phyloP scores from a whole-genome alignment of 2,113 vertebrate species.

The Mormyrus iriodes region DNA sequence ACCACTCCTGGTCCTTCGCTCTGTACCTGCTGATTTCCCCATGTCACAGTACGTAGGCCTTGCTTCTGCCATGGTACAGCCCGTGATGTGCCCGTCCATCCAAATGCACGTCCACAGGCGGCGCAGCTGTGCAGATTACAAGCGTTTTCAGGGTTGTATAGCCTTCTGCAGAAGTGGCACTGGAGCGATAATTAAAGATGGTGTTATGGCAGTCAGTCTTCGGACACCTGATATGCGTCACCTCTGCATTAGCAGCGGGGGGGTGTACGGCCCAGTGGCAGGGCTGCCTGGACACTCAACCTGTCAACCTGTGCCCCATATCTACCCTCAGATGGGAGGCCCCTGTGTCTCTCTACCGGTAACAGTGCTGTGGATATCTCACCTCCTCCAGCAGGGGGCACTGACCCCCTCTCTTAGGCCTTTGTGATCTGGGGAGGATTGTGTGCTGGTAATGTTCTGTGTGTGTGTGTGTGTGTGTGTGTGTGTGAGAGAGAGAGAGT shows the following conservation, averaged over 20 bases:
- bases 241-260: neutral
- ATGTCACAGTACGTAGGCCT: neutral
- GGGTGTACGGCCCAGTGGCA: neutral
- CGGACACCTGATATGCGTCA: slow-evolving; percentile 9
- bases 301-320: neutral
- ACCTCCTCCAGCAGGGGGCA: neutral
- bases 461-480: neutral
- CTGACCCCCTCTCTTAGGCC: neutral
- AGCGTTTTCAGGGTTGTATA: neutral
- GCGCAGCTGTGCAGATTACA: neutral
- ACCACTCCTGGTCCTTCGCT: neutral
- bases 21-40: neutral
- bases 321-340: neutral
- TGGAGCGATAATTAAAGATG: slow-evolving; percentile 8
- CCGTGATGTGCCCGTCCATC: neutral
- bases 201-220: neutral
- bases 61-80: neutral
- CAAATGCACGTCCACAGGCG: neutral
- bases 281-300: neutral
- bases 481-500: neutral
- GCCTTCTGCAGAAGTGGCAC: slow-evolving; percentile 7
- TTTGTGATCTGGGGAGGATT: neutral
- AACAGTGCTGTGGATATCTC: neutral
- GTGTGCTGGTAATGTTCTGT: neutral
- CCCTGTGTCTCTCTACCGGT: neutral